These are phyloP conservation scores for Gymnopithys bicolor DNA, from an alignment of 2,797 vertebrate species.

Conservation along the genomic window DNA sequence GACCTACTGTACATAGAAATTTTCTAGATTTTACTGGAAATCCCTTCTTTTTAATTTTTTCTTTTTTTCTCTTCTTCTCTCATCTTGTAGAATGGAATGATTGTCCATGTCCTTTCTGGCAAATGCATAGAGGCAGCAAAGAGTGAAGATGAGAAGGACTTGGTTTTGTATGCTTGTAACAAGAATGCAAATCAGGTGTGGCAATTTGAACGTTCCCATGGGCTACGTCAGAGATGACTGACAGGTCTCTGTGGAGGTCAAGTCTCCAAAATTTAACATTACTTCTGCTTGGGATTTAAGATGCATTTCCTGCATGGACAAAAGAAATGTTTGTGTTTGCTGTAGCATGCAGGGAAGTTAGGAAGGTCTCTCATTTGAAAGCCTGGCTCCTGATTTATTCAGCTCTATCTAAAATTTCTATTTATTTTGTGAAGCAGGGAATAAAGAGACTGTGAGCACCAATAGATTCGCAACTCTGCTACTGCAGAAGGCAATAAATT, in stretches of 20 bases:
- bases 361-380: neutral
- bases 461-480: neutral
- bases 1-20: neutral
- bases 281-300: slow-evolving; percentile 13
- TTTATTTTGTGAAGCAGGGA: neutral
- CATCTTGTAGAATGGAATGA: slow-evolving; percentile 78
- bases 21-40: neutral
- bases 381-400: neutral
- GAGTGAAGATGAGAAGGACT: slow-evolving; percentile 65
- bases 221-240: slow-evolving; percentile 69
- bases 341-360: neutral
- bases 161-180: slow-evolving; percentile 78
- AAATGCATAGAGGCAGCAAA: slow-evolving; percentile 85
- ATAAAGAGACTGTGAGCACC: neutral
- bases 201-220: slow-evolving; percentile 79
- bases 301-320: neutral
- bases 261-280: neutral
- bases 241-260: neutral
- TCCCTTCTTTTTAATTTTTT: neutral
- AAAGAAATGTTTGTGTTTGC: neutral
- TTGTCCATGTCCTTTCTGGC: slow-evolving; percentile 84
- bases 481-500: neutral
- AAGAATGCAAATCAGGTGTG: slow-evolving; percentile 83
- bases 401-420: neutral
- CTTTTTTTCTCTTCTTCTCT: neutral